Conservation (phyloP, 2,888 invertebrate species). For the Alviniconcha strummeri region DNA sequence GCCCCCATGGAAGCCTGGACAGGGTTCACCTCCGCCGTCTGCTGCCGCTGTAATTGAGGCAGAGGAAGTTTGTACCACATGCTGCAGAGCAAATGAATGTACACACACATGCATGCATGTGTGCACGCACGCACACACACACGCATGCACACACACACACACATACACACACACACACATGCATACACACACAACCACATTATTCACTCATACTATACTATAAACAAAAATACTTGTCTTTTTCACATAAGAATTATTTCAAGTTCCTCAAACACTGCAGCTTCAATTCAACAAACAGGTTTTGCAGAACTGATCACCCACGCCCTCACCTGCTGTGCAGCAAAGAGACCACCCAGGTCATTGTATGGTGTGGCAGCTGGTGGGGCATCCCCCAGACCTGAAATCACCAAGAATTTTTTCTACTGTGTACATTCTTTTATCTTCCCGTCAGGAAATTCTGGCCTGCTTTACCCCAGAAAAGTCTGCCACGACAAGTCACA, state of each 20-base stretch:
- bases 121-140: background rate
- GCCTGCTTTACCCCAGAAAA: background rate
- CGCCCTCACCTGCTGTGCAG: background rate
- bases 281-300: too few relatives aligned
- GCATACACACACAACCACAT: too few relatives aligned
- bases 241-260: too few relatives aligned
- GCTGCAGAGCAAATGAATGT: too few relatives aligned
- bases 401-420: background rate
- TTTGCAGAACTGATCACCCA: too few relatives aligned
- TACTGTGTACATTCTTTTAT: background rate
- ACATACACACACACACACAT: background rate
- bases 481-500: background rate
- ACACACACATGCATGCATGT: conserved; percentile 7
- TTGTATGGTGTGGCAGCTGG: conserved; percentile 5
- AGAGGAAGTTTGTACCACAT: too few relatives aligned
- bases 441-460: background rate
- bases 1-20: conserved; percentile 22
- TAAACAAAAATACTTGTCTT: too few relatives aligned
- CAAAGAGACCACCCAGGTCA: conserved; percentile 23
- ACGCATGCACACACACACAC: conserved; percentile 9
- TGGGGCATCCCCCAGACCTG: conserved; percentile 14
- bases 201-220: too few relatives aligned
- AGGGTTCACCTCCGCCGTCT: background rate
- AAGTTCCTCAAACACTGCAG: too few relatives aligned
- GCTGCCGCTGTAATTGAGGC: background rate